These are phyloP conservation scores for Cyphomyrus plagiostoma DNA, from an alignment of 2,113 vertebrate genomes.

Conservation along the genomic window DNA sequence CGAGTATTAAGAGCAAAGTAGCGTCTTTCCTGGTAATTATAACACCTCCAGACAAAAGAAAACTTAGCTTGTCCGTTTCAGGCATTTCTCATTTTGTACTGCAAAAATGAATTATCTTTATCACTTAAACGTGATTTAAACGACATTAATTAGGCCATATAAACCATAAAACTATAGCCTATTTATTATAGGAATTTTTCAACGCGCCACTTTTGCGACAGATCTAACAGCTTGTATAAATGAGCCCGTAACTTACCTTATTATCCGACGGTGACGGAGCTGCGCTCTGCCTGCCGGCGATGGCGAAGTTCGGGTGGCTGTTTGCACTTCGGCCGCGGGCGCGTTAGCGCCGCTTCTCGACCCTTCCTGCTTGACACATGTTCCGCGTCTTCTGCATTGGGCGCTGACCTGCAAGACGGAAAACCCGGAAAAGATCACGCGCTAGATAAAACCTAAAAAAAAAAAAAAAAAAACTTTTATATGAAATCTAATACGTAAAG, in stretches of 20 bases:
- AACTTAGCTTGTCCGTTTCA: not conserved
- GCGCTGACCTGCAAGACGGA: not conserved
- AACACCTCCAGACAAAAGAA: not conserved
- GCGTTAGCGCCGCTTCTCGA: not conserved
- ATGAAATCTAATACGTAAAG: not conserved
- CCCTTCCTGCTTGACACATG: not conserved
- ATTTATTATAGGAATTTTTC: not conserved
- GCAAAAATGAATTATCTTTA: not conserved
- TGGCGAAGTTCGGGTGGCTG: not conserved
- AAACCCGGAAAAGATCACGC: not conserved
- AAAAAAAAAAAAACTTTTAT: not conserved
- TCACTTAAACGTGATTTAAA: not conserved
- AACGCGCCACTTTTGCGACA: not conserved
- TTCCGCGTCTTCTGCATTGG: not conserved
- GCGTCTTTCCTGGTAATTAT: not conserved
- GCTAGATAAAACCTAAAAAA: not conserved
- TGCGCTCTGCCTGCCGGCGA: not conserved
- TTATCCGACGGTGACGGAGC: not conserved
- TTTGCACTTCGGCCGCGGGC: not conserved
- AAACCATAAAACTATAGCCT: not conserved
- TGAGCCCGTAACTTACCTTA: not conserved
- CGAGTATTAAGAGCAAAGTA: not conserved
- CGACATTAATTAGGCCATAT: not conserved
- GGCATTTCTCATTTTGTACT: not conserved
- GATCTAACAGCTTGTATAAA: not conserved